Percentiles rank a stretch among this genome's conserved stretches.
These are phyloP conservation scores for Apodemus sylvaticus DNA, from an alignment of 2,113 vertebrate species.

Conservation along the genomic window DNA sequence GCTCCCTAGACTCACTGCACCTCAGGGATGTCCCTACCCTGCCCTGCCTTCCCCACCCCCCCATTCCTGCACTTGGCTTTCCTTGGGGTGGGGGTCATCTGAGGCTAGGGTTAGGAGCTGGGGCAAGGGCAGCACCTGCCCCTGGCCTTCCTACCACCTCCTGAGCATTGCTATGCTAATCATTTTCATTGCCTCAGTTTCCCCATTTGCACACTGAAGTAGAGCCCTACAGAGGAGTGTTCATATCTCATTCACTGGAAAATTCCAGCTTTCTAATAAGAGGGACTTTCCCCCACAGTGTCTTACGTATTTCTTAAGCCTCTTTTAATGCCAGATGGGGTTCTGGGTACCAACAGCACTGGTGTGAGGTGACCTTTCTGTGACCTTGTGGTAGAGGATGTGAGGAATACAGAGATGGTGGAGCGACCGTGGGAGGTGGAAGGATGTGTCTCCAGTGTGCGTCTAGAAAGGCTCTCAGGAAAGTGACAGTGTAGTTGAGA, in stretches of 20 bases:
- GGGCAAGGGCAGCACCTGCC: not conserved
- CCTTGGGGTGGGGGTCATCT: not conserved
- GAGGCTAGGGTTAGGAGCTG: not conserved
- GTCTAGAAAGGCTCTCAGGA: not conserved
- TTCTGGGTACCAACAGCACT: not conserved
- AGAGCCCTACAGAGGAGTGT: not conserved
- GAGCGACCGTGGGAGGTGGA: not conserved
- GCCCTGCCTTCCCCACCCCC: no score
- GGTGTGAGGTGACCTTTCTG: not conserved
- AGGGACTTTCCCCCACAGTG: not conserved
- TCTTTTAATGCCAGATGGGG: not conserved
- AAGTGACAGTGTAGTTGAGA: not conserved
- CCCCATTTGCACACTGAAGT: no score
- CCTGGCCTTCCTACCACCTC: not conserved
- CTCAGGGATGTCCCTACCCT: accelerated
- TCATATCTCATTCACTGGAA: not conserved
- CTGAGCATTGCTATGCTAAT: not conserved
- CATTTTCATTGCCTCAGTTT: not conserved
- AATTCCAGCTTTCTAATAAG: not conserved
- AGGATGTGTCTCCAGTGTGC: not conserved
- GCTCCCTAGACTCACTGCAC: accelerated
- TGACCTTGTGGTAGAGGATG: not conserved
- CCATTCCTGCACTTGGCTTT: no score
- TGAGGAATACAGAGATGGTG: not conserved
- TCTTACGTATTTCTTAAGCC: not conserved